Evolutionary conservation across 2,888 invertebrate genomes (phyloP).

Genomic region (Ctena decussata): DNA sequence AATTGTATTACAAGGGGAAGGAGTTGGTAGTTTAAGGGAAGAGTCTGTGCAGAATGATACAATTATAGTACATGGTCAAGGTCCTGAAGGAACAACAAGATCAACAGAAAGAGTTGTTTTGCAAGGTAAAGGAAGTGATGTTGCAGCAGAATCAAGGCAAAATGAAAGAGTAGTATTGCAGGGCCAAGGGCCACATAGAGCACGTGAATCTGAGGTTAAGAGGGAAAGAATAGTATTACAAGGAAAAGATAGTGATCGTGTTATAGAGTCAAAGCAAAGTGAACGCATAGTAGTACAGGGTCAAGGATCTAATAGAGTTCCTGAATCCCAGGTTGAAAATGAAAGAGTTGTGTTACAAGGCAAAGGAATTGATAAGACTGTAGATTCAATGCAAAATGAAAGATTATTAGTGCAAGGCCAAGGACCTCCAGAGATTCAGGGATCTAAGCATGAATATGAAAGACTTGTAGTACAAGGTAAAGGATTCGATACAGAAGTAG

Average conservation of each 20-base stretch:
- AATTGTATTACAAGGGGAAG: not conserved
- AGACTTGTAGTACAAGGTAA: not conserved
- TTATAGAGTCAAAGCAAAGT: not conserved
- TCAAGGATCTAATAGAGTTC: not conserved
- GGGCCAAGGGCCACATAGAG: not conserved
- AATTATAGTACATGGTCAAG: not conserved
- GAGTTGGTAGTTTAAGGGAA: not conserved
- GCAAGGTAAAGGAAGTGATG: not conserved
- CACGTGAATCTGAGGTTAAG: not conserved
- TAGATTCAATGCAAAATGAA: not conserved
- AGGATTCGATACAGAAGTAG: not conserved
- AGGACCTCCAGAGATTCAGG: not conserved
- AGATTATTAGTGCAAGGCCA: not conserved
- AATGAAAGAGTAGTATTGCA: not conserved
- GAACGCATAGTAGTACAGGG: no score
- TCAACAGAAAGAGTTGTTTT: not conserved
- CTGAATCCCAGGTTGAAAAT: not conserved
- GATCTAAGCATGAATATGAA: not conserved
- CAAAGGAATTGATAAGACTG: not conserved
- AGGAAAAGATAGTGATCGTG: not conserved
- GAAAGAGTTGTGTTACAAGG: not conserved
- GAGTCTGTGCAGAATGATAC: not conserved
- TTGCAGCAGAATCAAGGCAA: not conserved
- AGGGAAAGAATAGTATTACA: not conserved
- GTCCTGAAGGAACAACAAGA: not conserved